Evolutionary conservation across 2,888 invertebrate species (phyloP).

Genomic region (Platycheirus albimanus): DNA sequence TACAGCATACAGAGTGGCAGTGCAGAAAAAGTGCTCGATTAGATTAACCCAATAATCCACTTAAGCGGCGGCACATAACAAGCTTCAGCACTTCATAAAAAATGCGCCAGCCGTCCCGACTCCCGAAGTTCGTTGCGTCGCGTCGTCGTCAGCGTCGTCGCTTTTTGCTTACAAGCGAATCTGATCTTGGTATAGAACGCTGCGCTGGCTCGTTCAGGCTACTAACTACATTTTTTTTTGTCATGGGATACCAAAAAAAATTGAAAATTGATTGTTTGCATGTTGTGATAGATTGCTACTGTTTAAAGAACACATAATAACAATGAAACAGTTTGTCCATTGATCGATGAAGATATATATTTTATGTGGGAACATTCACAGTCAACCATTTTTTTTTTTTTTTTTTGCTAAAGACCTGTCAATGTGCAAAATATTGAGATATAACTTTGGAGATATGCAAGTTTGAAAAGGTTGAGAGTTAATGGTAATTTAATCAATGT

Average conservation of each 20-base stretch:
- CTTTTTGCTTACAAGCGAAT: too few species aligned
- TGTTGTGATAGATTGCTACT: conserved; percentile 62
- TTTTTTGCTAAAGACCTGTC: neutral
- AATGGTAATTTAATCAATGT: conserved; percentile 4
- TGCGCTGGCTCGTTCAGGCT: neutral
- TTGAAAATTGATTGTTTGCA: conserved; percentile 45
- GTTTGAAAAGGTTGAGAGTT: conserved; percentile 9
- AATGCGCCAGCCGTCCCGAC: too few species aligned
- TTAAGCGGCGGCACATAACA: conserved; percentile 55
- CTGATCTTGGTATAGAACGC: conserved; percentile 36
- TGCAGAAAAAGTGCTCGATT: conserved; percentile 26
- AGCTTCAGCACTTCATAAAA: conserved; percentile 67
- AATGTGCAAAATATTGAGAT: conserved; percentile 6
- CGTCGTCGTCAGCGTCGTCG: neutral
- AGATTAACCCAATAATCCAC: conserved; percentile 68
- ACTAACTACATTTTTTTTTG: neutral
- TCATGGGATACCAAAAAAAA: neutral
- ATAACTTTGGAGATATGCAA: neutral
- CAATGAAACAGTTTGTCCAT: conserved; percentile 49
- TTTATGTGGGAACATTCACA: conserved; percentile 31
- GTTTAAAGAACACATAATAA: conserved; percentile 52
- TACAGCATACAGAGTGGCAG: conserved; percentile 2
- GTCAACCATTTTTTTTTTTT: too few species aligned
- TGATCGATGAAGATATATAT: conserved; percentile 23
- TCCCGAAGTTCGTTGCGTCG: neutral